These are phyloP conservation scores for Meriones psammophilus DNA, from an alignment of 2,797 vertebrate genomes.

Conservation along the genomic window DNA sequence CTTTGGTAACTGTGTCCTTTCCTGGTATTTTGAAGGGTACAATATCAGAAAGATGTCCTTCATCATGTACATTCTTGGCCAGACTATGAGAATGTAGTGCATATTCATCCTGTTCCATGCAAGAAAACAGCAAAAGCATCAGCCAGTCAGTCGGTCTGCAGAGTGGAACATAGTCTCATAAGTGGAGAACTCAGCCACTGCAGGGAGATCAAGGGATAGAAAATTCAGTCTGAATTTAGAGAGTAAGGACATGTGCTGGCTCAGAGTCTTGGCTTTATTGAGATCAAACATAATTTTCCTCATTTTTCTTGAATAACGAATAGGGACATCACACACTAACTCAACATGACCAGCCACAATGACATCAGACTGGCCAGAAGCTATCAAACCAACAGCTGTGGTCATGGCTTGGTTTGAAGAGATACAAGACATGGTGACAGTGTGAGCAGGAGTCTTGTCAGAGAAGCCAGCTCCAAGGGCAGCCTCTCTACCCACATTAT, in stretches of 20 bases:
- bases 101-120: slow-evolving; percentile 95
- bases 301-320: slow-evolving; percentile 98
- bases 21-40: slow-evolving; percentile 96
- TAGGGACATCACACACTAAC: slow-evolving; percentile 97
- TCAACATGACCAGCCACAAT: slow-evolving; percentile 96
- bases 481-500: slow-evolving; percentile 98
- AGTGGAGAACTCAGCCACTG: slow-evolving; percentile 97
- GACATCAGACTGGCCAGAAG: slow-evolving; percentile 94
- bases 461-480: slow-evolving; percentile 97
- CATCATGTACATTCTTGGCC: slow-evolving; percentile 95
- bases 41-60: slow-evolving; percentile 93
- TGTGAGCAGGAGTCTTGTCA: slow-evolving; percentile 96
- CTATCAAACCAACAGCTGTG: slow-evolving; percentile 93
- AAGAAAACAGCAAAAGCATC: slow-evolving; percentile 94
- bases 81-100: slow-evolving; percentile 94
- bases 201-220: slow-evolving; percentile 96
- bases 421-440: slow-evolving; percentile 99
- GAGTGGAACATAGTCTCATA: slow-evolving; percentile 98
- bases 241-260: slow-evolving; percentile 93
- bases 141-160: slow-evolving; percentile 93
- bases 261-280: slow-evolving; percentile 94
- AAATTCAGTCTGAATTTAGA: slow-evolving; percentile 94
- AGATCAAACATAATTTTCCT: slow-evolving; percentile 97
- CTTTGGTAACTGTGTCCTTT: slow-evolving; percentile 94
- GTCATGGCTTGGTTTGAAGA: slow-evolving; percentile 99